Conservation (phyloP, 2,113 vertebrate genomes). For the Corythornis madagascariensis region DNA sequence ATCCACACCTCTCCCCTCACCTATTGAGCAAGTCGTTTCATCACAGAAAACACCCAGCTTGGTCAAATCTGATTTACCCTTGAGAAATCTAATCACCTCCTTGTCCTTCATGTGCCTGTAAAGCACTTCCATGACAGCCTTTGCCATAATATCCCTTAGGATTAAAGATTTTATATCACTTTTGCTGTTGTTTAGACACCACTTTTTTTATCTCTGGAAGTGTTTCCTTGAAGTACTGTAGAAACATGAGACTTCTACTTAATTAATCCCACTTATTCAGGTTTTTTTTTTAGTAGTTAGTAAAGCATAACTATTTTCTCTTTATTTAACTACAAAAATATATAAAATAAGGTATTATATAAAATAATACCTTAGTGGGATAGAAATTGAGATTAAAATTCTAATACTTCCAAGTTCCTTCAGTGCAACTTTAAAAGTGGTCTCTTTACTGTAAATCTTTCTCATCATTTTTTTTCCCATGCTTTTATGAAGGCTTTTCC, state of each 20-base stretch:
- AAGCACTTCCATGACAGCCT: neutral
- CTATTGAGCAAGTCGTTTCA: neutral
- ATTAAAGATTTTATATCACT: neutral
- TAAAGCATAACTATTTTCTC: neutral
- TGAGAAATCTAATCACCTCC: neutral
- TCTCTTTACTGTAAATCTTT: neutral
- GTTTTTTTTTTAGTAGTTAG: neutral
- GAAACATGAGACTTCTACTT: neutral
- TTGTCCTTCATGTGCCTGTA: neutral
- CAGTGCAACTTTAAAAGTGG: neutral
- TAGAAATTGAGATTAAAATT: neutral
- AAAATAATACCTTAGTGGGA: neutral
- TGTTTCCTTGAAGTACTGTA: neutral
- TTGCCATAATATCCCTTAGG: neutral
- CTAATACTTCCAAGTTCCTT: neutral
- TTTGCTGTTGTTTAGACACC: neutral
- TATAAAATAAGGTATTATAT: too few species aligned
- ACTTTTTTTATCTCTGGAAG: neutral
- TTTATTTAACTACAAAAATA: neutral
- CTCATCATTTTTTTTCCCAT: neutral
- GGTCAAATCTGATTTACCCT: neutral
- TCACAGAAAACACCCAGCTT: neutral
- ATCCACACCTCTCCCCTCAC: neutral
- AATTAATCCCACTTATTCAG: neutral
- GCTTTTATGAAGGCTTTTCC: neutral